Evolutionary conservation across 2,113 vertebrate genomes (phyloP).

Genomic region (Salminus brasiliensis): DNA sequence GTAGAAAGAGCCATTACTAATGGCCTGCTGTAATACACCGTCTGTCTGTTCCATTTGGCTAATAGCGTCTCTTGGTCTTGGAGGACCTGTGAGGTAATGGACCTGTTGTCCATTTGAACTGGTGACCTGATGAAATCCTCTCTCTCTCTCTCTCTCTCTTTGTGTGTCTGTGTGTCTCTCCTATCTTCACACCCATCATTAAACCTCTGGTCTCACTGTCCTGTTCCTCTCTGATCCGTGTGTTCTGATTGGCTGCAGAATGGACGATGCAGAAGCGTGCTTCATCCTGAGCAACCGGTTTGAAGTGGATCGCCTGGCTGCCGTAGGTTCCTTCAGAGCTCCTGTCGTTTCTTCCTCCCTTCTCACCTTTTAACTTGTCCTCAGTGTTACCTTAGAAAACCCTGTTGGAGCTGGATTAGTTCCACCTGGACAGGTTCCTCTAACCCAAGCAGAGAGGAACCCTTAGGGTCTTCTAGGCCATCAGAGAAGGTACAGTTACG

Average conservation of each 20-base stretch:
- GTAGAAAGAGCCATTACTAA: conserved; percentile 5
- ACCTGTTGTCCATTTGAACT: not conserved
- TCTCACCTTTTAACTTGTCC: not conserved
- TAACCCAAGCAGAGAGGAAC: no score
- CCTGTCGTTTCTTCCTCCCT: not conserved
- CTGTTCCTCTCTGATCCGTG: conserved; percentile 37
- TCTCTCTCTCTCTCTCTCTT: conserved; percentile 35
- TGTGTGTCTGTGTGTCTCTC: no score
- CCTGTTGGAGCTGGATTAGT: not conserved
- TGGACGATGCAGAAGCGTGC: conserved; percentile 85
- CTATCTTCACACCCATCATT: not conserved
- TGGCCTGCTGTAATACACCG: not conserved
- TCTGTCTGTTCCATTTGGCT: conserved; percentile 1
- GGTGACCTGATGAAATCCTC: conserved; percentile 35
- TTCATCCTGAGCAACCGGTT: conserved; percentile 86
- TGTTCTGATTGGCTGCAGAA: conserved; percentile 72
- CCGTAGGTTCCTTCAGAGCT: conserved; percentile 70
- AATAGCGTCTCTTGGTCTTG: conserved; percentile 52
- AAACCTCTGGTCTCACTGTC: not conserved
- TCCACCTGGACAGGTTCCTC: no score
- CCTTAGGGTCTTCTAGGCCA: no score
- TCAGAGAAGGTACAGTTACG: no score
- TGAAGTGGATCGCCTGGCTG: conserved; percentile 84
- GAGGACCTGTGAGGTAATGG: conserved; percentile 58
- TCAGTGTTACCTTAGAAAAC: not conserved